Conservation (phyloP, 1,140 invertebrate genomes). For the Apolygus lucorum region DNA sequence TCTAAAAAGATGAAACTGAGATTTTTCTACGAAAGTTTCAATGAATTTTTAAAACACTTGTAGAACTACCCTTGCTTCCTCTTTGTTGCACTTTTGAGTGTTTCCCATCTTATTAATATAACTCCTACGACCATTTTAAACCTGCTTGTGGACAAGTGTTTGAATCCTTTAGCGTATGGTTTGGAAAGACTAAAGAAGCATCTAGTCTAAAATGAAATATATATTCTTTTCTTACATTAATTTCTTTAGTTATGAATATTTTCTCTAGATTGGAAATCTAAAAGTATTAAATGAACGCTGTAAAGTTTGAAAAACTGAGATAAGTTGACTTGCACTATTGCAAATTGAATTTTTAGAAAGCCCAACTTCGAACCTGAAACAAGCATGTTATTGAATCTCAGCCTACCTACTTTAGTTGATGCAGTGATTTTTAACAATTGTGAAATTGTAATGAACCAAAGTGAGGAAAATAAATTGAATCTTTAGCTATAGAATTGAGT, state of each 20-base stretch:
- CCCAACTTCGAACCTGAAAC: conserved; percentile 10
- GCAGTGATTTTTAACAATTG: conserved; percentile 19
- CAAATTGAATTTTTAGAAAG: not conserved
- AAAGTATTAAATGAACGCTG: no score
- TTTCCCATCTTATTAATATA: not conserved
- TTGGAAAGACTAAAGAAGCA: no score
- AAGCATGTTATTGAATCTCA: not conserved
- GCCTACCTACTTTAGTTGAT: conserved; percentile 6
- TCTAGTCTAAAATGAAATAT: no score
- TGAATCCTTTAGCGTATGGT: no score
- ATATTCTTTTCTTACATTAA: no score
- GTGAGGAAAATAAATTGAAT: conserved; percentile 22
- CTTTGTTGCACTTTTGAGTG: not conserved
- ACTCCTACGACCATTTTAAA: not conserved
- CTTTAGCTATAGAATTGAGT: conserved; percentile 16
- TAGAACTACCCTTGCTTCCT: not conserved
- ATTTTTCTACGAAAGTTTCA: not conserved
- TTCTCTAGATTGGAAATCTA: no score
- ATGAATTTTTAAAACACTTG: not conserved
- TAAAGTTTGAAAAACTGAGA: no score
- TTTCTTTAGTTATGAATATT: no score
- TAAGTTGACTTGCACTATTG: no score
- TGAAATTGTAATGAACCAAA: conserved; percentile 25
- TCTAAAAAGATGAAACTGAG: not conserved
- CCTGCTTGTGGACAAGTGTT: no score